Evolutionary conservation across 1,140 invertebrate species (phyloP).

Genomic region (Geopemphigus sp.): DNA sequence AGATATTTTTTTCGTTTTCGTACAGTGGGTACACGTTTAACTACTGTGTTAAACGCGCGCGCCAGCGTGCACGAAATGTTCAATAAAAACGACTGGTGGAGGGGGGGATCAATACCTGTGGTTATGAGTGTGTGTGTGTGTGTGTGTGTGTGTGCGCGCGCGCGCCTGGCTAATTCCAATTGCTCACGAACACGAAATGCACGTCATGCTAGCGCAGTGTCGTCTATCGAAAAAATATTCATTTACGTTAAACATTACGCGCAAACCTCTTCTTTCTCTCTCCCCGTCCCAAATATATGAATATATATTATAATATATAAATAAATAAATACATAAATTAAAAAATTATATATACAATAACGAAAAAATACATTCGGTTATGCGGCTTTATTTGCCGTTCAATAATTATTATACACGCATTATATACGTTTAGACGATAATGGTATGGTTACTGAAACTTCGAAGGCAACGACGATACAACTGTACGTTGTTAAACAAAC

Average conservation of each 20-base stretch:
- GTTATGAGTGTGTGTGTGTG: constrained; percentile 21
- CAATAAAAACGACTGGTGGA: not conserved
- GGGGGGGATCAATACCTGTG: constrained; percentile 35
- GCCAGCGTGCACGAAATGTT: constrained; percentile 16
- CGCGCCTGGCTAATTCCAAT: constrained; percentile 38
- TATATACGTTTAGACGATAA: too few relatives aligned
- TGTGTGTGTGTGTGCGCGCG: constrained; percentile 16
- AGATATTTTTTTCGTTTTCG: not conserved
- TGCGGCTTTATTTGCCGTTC: not conserved
- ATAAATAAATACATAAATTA: too few relatives aligned
- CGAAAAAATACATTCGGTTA: not conserved
- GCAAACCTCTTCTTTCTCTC: too few relatives aligned
- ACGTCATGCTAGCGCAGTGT: constrained; percentile 20
- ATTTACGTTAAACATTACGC: constrained; percentile 21
- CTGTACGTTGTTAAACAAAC: too few relatives aligned
- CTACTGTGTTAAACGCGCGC: not conserved
- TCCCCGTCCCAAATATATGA: not conserved
- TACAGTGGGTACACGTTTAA: not conserved
- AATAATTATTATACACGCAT: too few relatives aligned
- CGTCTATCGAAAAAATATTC: constrained; percentile 36
- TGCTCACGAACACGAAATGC: constrained; percentile 16
- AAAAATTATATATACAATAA: too few relatives aligned
- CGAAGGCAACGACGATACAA: too few relatives aligned
- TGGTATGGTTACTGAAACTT: too few relatives aligned
- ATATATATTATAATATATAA: not conserved